Evolutionary conservation across 2,888 invertebrate genomes (phyloP), one percentile per base, ranked within the genome.

Genomic region (Caenorhabditis zanzibari): DNA sequence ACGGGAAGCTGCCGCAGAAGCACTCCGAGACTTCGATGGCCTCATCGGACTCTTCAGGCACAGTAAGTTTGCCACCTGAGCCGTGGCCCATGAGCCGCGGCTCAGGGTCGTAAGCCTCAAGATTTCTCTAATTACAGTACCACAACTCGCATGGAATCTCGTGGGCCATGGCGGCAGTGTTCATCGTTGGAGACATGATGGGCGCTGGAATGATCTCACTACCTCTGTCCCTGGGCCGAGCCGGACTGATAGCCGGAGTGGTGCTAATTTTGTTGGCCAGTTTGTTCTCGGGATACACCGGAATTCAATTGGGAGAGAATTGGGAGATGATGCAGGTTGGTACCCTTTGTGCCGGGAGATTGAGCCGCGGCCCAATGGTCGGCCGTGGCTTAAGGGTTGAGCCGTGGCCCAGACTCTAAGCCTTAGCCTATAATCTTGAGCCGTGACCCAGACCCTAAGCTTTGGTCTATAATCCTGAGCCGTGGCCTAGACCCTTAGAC

Each of bases 171-270:
- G 86, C 87, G 3, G 83, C 81, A 0, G 69, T 88, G 14, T 87
- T 89, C 64, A 82, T 89, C 35, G 85, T 89, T 9, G 89, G 88
- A 9, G 88, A 89, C 63, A 83, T 87, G 76, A 85, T 85, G 47
- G 89, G 89, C 56, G 89, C 85, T 16, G 89, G 89, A 24, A 84
- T 89, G 85, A 84, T 89, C 14, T 84, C 89, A 0, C 66, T 89
- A 6, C 89, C 89, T 0, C 59, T 84, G 1, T 82, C 86, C 6
- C 66, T 89, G 19, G 83, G 81, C 63, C 77, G 83, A 79, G 76
- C 88, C 16, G 89, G 84, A 0, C 26, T 84, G 9, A 63, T 73
- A 6, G 66, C 81, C 16, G 86, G 86, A n/a, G 35, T 63, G 4
- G 63, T 77, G 5, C 22, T 86, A 22, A 73, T 85, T 16, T 16